A percentile compares a stretch with the other conserved stretches of the same genome.
These are phyloP conservation scores for Tursiops truncatus DNA, from an alignment of 2,113 vertebrate genomes.

Conservation along the genomic window DNA sequence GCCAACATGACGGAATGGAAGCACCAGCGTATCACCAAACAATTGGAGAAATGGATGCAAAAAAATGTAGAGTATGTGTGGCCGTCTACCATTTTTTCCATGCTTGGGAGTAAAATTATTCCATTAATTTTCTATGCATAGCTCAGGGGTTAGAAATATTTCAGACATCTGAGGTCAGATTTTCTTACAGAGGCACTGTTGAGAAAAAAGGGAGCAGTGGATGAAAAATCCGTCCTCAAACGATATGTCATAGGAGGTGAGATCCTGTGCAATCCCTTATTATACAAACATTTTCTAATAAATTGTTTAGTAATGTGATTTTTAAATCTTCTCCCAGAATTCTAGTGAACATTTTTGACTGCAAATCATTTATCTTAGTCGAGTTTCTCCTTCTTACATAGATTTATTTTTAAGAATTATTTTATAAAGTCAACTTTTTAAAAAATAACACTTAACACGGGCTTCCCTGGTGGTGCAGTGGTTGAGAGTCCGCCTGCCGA, in stretches of 20 bases:
- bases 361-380: neutral
- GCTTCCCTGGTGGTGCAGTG: no score
- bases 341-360: neutral
- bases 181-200: neutral
- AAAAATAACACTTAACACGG: neutral
- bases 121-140: neutral
- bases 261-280: neutral
- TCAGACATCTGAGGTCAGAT: neutral
- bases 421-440: neutral
- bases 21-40: constrained; percentile 93
- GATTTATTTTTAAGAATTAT: neutral
- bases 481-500: no score
- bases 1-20: constrained; percentile 95
- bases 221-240: neutral
- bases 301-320: neutral
- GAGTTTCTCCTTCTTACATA: neutral
- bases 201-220: neutral
- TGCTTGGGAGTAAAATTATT: neutral
- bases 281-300: neutral
- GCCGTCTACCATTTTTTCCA: neutral
- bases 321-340: neutral
- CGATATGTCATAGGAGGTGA: neutral
- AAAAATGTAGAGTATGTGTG: constrained; percentile 90
- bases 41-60: constrained; percentile 97
- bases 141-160: neutral